Conservation (phyloP, 2,797 vertebrate genomes). For the Acridotheres tristis region DNA sequence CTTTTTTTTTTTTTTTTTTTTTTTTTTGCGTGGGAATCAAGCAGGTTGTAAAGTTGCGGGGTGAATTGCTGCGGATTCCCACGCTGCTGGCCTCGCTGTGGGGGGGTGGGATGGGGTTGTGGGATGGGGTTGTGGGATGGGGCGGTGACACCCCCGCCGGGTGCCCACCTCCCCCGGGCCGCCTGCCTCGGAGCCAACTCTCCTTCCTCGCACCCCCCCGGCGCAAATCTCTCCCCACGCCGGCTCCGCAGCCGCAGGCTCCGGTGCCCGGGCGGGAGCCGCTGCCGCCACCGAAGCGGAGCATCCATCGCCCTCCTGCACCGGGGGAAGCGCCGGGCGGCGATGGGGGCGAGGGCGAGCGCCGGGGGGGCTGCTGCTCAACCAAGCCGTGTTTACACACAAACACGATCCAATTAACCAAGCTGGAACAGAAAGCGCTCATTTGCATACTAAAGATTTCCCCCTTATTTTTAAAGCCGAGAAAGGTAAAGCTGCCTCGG, state of each 20-base stretch:
- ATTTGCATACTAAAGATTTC: constrained; percentile 54
- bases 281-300: neutral
- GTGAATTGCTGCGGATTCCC: neutral
- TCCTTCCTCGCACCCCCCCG: no score
- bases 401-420: constrained; percentile 37
- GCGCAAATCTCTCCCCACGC: neutral
- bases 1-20: neutral
- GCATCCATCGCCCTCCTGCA: neutral
- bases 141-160: neutral
- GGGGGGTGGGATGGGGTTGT: neutral
- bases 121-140: neutral
- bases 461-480: neutral
- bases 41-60: neutral
- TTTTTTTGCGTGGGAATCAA: no score
- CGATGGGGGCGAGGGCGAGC: neutral
- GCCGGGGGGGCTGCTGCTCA: neutral
- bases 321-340: neutral
- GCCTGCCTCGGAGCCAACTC: neutral
- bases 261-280: neutral
- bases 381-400: neutral
- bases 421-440: constrained; percentile 34
- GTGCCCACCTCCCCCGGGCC: neutral
- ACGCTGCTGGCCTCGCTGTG: neutral
- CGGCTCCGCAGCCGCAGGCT: neutral
- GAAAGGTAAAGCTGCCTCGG: neutral